A percentile compares a stretch with the other conserved stretches of the same genome.
Conservation (phyloP, 1,140 invertebrate genomes). For the Hesperophylax magnus region DNA sequence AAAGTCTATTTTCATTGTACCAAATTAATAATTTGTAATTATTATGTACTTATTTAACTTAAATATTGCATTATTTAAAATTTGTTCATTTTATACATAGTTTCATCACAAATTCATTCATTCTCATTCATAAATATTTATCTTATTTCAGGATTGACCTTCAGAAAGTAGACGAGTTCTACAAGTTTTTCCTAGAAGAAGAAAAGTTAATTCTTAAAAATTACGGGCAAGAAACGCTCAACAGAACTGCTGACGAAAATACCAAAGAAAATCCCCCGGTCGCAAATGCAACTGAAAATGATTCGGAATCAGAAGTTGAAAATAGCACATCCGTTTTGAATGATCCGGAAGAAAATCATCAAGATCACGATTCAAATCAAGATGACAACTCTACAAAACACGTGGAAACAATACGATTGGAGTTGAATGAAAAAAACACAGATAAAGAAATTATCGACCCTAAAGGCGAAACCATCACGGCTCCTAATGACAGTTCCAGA, state of each 20-base stretch:
- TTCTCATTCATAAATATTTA: neutral
- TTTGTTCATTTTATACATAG: too few species aligned
- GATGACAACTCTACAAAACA: conserved; percentile 54
- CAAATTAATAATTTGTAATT: too few species aligned
- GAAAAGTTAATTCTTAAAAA: conserved; percentile 60
- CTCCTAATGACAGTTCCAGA: conserved; percentile 45
- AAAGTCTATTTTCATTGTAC: too few species aligned
- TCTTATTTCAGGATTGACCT: conserved; percentile 66
- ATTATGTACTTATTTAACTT: too few species aligned
- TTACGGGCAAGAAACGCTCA: conserved; percentile 11
- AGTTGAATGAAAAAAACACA: conserved; percentile 51
- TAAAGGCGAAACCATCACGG: conserved; percentile 54
- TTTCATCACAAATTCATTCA: too few species aligned
- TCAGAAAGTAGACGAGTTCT: conserved; percentile 67
- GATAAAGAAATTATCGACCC: conserved; percentile 54
- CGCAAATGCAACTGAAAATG: conserved; percentile 6
- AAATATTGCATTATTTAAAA: too few species aligned
- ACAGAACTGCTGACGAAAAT: neutral
- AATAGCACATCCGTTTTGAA: neutral
- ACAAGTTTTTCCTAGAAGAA: conserved; percentile 68
- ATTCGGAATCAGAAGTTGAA: conserved; percentile 6
- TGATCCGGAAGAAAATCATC: conserved; percentile 15
- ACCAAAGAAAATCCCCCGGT: neutral
- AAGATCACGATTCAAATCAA: conserved; percentile 3
- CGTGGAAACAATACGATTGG: conserved; percentile 54